Conservation (phyloP, 2,888 invertebrate species). For the Eupithecia pulchellata region DNA sequence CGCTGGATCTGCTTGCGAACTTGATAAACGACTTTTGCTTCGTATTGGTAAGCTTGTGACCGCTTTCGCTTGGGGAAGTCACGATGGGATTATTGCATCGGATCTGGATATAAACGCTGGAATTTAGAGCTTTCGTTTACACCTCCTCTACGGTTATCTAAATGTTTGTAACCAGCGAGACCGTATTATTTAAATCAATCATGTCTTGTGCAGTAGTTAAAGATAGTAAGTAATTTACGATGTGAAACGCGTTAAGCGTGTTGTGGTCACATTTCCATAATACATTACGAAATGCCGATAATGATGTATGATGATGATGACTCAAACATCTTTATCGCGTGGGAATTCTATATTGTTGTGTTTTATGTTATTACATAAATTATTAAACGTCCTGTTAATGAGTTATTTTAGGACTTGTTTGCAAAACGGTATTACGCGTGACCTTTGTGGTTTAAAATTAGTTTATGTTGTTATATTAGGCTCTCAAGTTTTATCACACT, state of each 20-base stretch:
- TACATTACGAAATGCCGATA: slow-evolving; percentile 30
- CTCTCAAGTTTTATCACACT: background rate
- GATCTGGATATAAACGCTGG: background rate
- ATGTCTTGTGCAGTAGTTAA: background rate
- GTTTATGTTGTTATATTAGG: background rate
- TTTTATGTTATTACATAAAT: slow-evolving; percentile 10
- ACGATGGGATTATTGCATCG: background rate
- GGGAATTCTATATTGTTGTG: slow-evolving; percentile 28
- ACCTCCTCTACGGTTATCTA: background rate
- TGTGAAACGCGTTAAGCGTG: slow-evolving; percentile 13
- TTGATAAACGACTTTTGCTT: slow-evolving; percentile 14
- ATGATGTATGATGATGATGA: slow-evolving; percentile 29
- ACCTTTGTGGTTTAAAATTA: background rate
- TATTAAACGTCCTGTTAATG: slow-evolving; percentile 13
- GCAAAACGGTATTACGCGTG: background rate
- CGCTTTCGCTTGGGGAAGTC: slow-evolving; percentile 12
- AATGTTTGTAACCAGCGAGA: background rate
- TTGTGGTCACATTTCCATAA: slow-evolving; percentile 24
- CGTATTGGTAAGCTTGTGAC: slow-evolving; percentile 5
- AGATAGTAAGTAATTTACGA: background rate
- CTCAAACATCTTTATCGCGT: slow-evolving; percentile 36
- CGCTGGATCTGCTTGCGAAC: slow-evolving; percentile 13
- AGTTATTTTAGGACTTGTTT: background rate
- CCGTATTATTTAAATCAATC: slow-evolving; percentile 8
- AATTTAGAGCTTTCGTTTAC: slow-evolving; percentile 5